phyloP scores from a whole-genome alignment of 2,797 vertebrate species.

The Acridotheres tristis region DNA sequence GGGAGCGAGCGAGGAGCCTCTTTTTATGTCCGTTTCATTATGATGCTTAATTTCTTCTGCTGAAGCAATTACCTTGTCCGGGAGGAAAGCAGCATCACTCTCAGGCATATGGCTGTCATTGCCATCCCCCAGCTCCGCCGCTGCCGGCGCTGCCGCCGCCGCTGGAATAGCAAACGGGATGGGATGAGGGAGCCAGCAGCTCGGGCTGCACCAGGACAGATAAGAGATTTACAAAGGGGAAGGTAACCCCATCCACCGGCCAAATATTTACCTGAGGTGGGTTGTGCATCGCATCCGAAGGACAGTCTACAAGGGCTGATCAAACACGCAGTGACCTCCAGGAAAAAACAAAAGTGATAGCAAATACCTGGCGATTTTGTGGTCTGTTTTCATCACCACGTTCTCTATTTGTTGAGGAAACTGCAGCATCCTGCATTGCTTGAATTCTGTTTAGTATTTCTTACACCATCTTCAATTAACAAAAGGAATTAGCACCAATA shows the following conservation, averaged over 20 bases:
- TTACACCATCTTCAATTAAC: neutral
- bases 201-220: neutral
- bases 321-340: neutral
- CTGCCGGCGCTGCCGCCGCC: neutral
- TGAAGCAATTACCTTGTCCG: neutral
- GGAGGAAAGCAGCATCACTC: neutral
- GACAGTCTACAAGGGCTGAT: neutral
- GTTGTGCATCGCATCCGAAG: fast-evolving
- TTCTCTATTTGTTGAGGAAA: neutral
- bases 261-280: neutral
- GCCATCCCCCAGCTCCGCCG: neutral
- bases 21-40: neutral
- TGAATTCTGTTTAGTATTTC: neutral
- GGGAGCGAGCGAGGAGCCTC: neutral
- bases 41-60: neutral
- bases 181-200: neutral
- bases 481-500: neutral
- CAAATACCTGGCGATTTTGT: fast-evolving
- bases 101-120: neutral
- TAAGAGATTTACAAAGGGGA: neutral
- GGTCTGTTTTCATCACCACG: neutral
- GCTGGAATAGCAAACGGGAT: fast-evolving
- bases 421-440: neutral
- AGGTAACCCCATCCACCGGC: neutral
- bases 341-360: neutral